Evolutionary conservation across 1,140 invertebrate species (phyloP).

Genomic region (Antheraea pernyi): DNA sequence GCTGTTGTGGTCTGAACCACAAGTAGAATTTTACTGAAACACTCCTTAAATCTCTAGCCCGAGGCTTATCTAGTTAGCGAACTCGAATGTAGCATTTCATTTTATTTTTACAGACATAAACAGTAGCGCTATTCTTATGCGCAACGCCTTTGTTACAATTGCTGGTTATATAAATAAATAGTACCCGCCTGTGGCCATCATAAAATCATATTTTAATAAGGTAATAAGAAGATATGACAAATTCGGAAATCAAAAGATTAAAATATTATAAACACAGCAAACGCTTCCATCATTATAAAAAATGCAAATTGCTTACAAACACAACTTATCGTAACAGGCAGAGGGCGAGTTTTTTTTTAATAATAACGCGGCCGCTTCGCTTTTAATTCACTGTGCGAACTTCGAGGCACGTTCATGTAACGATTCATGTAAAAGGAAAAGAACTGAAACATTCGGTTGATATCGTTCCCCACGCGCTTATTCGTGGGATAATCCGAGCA

Average conservation of each 20-base stretch:
- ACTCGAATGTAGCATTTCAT: not conserved
- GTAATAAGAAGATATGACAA: too few species aligned
- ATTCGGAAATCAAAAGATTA: not conserved
- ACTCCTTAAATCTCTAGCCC: not conserved
- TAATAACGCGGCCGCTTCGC: not conserved
- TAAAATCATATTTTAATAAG: too few species aligned
- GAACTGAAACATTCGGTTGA: conserved; percentile 4
- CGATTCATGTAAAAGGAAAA: conserved; percentile 14
- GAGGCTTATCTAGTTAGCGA: not conserved
- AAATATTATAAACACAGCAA: not conserved
- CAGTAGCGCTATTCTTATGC: not conserved
- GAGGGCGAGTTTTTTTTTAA: conserved; percentile 4
- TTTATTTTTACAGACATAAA: not conserved
- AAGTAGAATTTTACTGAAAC: not conserved
- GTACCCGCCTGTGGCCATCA: not conserved
- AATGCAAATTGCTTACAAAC: conserved; percentile 12
- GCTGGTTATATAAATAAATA: not conserved
- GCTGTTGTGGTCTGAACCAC: too few species aligned
- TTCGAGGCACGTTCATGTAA: conserved; percentile 12
- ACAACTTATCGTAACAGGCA: conserved; percentile 12
- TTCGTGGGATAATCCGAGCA: conserved; percentile 4
- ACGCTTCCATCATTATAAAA: not conserved
- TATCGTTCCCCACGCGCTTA: conserved; percentile 10
- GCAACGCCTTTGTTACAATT: too few species aligned
- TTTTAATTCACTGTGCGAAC: conserved; percentile 10